Evolutionary conservation across 2,888 invertebrate species (phyloP).

Genomic region (Cephus sareptanus): DNA sequence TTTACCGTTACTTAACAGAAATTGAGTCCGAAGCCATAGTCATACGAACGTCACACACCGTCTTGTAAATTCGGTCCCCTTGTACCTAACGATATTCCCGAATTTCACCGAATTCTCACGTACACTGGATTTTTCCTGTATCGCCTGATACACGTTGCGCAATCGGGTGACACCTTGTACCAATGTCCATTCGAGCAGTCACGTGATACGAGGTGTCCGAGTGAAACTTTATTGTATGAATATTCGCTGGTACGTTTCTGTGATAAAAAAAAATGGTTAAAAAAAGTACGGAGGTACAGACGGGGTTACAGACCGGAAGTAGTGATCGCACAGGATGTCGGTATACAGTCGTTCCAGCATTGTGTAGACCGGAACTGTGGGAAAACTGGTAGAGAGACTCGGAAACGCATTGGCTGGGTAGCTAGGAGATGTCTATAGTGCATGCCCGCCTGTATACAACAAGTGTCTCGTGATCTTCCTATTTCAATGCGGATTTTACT

Average conservation of each 20-base stretch:
- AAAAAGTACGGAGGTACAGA: background rate
- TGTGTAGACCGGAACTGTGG: constrained; percentile 58
- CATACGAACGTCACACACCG: background rate
- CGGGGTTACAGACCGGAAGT: constrained; percentile 43
- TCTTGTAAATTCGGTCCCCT: background rate
- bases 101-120: background rate
- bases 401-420: background rate
- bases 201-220: background rate
- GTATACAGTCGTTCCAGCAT: constrained; percentile 44
- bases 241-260: background rate
- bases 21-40: background rate
- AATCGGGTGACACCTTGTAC: background rate
- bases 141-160: background rate
- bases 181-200: background rate
- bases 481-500: background rate
- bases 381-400: constrained; percentile 41
- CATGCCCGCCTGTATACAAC: background rate
- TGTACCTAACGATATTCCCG: background rate
- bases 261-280: background rate
- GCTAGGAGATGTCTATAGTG: background rate
- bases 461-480: background rate
- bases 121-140: background rate
- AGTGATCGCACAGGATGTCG: constrained; percentile 50
- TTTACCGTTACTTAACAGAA: background rate
- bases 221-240: background rate